Evolutionary conservation across 2,113 vertebrate species (phyloP).

Genomic region (Sporophila hypoxantha): DNA sequence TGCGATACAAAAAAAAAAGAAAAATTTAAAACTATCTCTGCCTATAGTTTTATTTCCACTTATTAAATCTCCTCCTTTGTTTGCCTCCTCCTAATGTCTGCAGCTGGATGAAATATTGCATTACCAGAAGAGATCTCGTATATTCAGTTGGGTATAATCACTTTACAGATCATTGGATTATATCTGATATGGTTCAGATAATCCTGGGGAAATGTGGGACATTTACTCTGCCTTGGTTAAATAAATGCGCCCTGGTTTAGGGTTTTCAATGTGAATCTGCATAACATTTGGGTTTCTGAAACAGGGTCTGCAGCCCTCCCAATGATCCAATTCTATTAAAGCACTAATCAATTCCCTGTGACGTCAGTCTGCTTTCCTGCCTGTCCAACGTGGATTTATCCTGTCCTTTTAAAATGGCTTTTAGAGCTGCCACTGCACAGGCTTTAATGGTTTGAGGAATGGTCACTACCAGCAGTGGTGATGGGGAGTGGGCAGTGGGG

Average conservation of each 20-base stretch:
- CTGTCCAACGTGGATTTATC: neutral
- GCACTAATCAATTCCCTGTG: conserved; percentile 9
- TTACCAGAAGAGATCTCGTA: conserved; percentile 63
- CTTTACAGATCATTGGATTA: conserved; percentile 55
- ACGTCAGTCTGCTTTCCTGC: conserved; percentile 4
- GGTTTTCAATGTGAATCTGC: conserved; percentile 4
- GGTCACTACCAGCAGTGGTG: neutral
- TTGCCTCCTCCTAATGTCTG: conserved; percentile 69
- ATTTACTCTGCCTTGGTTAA: conserved; percentile 15
- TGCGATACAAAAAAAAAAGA: conserved; percentile 89
- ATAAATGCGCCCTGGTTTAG: conserved; percentile 22
- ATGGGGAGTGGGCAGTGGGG: neutral
- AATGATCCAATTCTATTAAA: conserved; percentile 48
- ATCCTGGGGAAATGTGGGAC: conserved; percentile 41
- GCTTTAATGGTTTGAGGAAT: neutral
- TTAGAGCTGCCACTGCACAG: neutral
- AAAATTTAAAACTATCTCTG: conserved; percentile 82
- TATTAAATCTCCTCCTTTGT: conserved; percentile 79
- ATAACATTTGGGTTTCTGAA: conserved; percentile 36
- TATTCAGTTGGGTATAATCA: conserved; percentile 52
- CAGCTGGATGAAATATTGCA: conserved; percentile 70
- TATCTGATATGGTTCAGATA: conserved; percentile 41
- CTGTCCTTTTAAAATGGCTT: neutral
- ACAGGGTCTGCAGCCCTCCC: conserved; percentile 13
- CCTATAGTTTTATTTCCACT: conserved; percentile 79